Evolutionary conservation across 2,113 vertebrate species (phyloP).

Genomic region (Lepisosteus oculatus): DNA sequence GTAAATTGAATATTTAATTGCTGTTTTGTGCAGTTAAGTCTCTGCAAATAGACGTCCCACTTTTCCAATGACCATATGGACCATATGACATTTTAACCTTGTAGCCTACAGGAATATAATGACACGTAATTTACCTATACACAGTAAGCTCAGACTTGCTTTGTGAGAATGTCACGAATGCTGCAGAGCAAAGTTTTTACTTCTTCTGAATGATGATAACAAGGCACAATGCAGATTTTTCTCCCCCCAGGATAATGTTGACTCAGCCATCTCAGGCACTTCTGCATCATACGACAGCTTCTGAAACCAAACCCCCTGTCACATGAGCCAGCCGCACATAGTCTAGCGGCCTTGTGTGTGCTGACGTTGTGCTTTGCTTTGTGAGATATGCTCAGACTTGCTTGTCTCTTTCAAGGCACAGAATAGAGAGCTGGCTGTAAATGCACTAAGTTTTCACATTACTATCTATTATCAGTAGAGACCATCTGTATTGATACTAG

Average conservation of each 20-base stretch:
- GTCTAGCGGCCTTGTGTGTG: neutral
- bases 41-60: neutral
- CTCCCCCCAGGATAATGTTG: neutral
- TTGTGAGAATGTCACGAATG: neutral
- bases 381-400: neutral
- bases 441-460: neutral
- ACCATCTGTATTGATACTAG: conserved; percentile 43
- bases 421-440: neutral
- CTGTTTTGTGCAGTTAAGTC: no score
- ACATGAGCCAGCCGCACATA: neutral
- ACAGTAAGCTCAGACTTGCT: neutral
- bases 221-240: neutral
- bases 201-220: neutral
- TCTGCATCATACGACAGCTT: neutral
- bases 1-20: no score
- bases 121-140: neutral
- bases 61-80: neutral
- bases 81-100: neutral
- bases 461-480: conserved; percentile 31
- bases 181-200: neutral
- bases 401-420: neutral
- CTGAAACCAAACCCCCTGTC: conserved; percentile 2
- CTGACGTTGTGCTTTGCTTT: neutral
- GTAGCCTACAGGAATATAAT: no score
- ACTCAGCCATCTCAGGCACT: neutral